Conservation (phyloP, 2,113 vertebrate species). For the Empidonax alnorum region DNA sequence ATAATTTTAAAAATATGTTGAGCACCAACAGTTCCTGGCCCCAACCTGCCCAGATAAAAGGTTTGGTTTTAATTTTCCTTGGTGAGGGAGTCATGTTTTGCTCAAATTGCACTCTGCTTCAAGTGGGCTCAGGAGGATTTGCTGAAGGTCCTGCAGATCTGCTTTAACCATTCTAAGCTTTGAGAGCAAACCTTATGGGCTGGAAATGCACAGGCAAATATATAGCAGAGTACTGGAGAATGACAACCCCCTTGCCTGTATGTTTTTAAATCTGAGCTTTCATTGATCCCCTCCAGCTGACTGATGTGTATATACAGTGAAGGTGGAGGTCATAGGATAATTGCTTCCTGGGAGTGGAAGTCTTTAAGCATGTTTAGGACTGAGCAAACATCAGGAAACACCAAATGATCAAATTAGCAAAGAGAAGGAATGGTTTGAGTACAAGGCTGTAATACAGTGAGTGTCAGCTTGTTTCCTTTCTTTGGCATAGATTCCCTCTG, state of each 20-base stretch:
- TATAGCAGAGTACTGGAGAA: not conserved
- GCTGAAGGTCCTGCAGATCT: slow-evolving; percentile 2
- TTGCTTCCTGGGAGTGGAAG: not conserved
- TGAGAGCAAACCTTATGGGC: not conserved
- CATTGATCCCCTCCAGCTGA: not conserved
- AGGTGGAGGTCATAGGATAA: not conserved
- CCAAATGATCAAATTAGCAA: not conserved
- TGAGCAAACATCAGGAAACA: not conserved
- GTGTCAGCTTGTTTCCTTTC: not conserved
- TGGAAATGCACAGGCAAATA: not conserved
- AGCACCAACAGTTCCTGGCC: slow-evolving; percentile 15
- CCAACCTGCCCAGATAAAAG: slow-evolving; percentile 46
- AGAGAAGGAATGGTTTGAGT: not conserved
- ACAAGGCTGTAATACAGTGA: not conserved
- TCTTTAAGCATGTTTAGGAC: not conserved
- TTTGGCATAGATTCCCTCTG: not conserved
- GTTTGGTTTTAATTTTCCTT: slow-evolving; percentile 27
- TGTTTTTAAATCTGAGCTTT: not conserved
- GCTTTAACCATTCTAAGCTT: not conserved
- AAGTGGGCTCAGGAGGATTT: slow-evolving; percentile 6
- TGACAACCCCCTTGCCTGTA: not conserved
- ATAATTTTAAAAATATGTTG: not conserved
- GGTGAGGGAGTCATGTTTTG: not conserved
- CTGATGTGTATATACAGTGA: not conserved
- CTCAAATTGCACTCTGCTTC: not conserved